Conservation (phyloP, 2,888 invertebrate genomes). For the Ochropleura plecta region DNA sequence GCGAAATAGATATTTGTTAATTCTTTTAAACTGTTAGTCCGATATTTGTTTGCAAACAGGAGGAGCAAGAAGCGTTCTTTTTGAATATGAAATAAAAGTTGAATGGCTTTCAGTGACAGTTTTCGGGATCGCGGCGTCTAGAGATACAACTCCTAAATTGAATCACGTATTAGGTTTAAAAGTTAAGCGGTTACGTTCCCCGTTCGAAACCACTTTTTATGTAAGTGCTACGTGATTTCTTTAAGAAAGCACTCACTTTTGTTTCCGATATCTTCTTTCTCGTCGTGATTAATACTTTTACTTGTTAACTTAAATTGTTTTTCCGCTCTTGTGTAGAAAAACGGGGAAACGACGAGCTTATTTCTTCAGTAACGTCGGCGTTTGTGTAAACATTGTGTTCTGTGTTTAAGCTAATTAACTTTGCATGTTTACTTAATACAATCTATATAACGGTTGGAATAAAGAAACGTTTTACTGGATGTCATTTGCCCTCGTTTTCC, state of each 20-base stretch:
- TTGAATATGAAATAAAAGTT: conserved; percentile 84
- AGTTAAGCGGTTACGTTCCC: conserved; percentile 89
- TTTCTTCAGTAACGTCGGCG: conserved; percentile 55
- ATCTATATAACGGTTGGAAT: conserved; percentile 31
- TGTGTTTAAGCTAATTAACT: conserved; percentile 63
- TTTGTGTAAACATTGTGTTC: conserved; percentile 58
- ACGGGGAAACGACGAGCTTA: conserved; percentile 55
- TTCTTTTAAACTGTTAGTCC: conserved; percentile 23
- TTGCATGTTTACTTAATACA: conserved; percentile 59
- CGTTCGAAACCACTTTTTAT: conserved; percentile 87
- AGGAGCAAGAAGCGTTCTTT: conserved; percentile 72
- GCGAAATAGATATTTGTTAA: conserved; percentile 13
- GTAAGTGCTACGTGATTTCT: conserved; percentile 85
- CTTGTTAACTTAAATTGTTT: conserved; percentile 80
- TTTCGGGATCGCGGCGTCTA: conserved; percentile 78
- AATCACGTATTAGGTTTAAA: conserved; percentile 90
- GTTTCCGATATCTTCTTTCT: conserved; percentile 80
- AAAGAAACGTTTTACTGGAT: conserved; percentile 26
- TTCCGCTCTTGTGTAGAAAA: conserved; percentile 68
- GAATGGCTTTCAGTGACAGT: conserved; percentile 84
- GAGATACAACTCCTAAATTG: conserved; percentile 88
- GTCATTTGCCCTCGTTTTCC: conserved; percentile 24
- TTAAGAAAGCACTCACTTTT: conserved; percentile 79
- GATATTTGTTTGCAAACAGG: conserved; percentile 66
- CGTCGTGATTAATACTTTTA: conserved; percentile 79